phyloP scores from a whole-genome alignment of 2,797 vertebrate species.

The Typhlichthys eigenmanni region DNA sequence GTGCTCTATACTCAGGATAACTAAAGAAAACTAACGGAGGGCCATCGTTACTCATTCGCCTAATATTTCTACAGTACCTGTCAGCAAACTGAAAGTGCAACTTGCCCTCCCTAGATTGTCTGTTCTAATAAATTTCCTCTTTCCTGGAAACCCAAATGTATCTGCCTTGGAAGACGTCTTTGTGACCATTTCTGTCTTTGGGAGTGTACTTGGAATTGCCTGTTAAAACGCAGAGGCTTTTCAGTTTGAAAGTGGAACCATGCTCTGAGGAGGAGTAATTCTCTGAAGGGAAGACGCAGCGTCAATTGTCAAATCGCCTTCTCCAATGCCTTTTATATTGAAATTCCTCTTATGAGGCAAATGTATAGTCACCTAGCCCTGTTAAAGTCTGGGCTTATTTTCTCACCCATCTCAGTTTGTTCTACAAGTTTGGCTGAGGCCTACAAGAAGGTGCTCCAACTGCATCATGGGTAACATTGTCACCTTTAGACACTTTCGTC shows the following conservation, averaged over 20 bases:
- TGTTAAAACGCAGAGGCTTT: constrained; percentile 63
- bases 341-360: constrained; percentile 24
- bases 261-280: constrained; percentile 48
- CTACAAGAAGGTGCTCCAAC: constrained; percentile 8
- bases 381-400: constrained; percentile 33
- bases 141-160: constrained; percentile 90
- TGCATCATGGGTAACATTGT: background rate
- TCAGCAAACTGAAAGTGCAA: constrained; percentile 75
- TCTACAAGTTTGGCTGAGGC: constrained; percentile 37
- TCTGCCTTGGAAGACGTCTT: constrained; percentile 91
- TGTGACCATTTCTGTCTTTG: constrained; percentile 89
- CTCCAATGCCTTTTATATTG: constrained; percentile 41
- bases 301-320: constrained; percentile 82
- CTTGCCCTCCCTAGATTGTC: constrained; percentile 91
- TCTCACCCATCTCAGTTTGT: constrained; percentile 41
- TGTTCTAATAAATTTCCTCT: constrained; percentile 96
- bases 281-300: constrained; percentile 38
- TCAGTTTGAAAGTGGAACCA: constrained; percentile 62
- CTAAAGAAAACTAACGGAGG: constrained; percentile 87
- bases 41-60: constrained; percentile 87
- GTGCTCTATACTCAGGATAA: constrained; percentile 95
- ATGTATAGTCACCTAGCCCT: constrained; percentile 36
- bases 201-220: constrained; percentile 65
- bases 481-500: background rate
- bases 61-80: constrained; percentile 78